These are phyloP conservation scores for Harpalus rufipes DNA, from an alignment of 2,888 invertebrate species.

Conservation along the genomic window DNA sequence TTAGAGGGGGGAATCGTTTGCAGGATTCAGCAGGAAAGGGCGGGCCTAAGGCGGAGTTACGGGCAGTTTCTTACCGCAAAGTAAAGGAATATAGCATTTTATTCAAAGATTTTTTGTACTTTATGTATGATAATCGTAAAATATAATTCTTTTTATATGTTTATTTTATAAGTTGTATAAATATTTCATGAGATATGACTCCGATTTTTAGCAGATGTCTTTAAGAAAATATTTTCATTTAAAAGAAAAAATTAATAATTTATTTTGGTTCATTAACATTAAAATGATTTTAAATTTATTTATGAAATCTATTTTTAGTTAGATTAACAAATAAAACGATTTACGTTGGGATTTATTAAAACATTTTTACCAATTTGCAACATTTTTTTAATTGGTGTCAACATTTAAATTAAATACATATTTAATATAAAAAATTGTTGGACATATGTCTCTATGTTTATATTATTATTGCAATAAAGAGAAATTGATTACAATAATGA, in stretches of 20 bases:
- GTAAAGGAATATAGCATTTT: constrained; percentile 69
- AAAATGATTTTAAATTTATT: too few species aligned
- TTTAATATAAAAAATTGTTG: too few species aligned
- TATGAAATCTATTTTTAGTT: too few species aligned
- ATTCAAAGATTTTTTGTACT: constrained; percentile 67
- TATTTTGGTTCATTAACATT: too few species aligned
- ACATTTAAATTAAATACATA: too few species aligned
- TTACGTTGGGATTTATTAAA: too few species aligned
- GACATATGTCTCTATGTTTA: too few species aligned
- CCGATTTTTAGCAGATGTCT: neutral
- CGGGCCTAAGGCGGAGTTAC: constrained; percentile 70
- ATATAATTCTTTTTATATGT: constrained; percentile 19
- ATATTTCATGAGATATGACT: neutral
- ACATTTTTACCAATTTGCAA: too few species aligned
- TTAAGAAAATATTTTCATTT: neutral
- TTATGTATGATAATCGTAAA: constrained; percentile 32
- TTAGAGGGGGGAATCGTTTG: constrained; percentile 69
- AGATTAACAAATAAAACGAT: too few species aligned
- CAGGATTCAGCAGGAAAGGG: constrained; percentile 70
- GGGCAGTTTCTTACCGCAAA: constrained; percentile 69
- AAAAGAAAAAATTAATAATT: constrained; percentile 8
- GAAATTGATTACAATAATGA: too few species aligned
- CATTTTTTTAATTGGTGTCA: too few species aligned
- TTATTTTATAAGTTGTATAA: constrained; percentile 26
- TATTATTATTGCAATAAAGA: too few species aligned